phyloP scores from a whole-genome alignment of 2,888 invertebrate species.

The Notodonta ziczac region DNA sequence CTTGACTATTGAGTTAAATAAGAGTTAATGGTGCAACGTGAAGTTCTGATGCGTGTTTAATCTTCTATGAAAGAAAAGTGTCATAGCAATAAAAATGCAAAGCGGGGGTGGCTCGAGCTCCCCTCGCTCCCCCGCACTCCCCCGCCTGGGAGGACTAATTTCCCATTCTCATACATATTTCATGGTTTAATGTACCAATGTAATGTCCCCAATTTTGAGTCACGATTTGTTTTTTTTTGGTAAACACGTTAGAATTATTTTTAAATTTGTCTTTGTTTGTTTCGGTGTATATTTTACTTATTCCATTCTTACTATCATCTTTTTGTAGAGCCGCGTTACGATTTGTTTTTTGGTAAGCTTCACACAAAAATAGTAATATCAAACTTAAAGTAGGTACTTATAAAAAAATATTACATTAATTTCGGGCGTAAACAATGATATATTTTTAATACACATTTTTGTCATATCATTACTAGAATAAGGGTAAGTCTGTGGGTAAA shows the following conservation, averaged over 20 bases:
- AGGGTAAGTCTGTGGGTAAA: no score
- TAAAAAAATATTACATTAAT: no score
- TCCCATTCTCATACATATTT: constrained; percentile 60
- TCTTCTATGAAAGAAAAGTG: constrained; percentile 41
- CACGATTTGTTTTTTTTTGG: constrained; percentile 38
- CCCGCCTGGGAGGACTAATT: constrained; percentile 50
- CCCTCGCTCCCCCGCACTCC: constrained; percentile 9
- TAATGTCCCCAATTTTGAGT: constrained; percentile 47
- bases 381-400: no score
- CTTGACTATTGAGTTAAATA: neutral
- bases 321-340: no score
- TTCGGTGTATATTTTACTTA: neutral
- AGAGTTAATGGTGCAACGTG: neutral
- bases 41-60: constrained; percentile 12
- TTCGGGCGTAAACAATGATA: no score
- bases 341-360: no score
- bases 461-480: no score
- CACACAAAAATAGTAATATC: no score
- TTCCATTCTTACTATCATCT: no score
- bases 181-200: constrained; percentile 58
- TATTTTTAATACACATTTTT: no score
- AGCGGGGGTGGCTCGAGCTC: constrained; percentile 43
- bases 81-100: constrained; percentile 58
- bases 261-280: constrained; percentile 3
- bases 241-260: constrained; percentile 38